Base-by-base conservation (phyloP, 2,113 vertebrate species). In the Trachemys scripta region DNA sequence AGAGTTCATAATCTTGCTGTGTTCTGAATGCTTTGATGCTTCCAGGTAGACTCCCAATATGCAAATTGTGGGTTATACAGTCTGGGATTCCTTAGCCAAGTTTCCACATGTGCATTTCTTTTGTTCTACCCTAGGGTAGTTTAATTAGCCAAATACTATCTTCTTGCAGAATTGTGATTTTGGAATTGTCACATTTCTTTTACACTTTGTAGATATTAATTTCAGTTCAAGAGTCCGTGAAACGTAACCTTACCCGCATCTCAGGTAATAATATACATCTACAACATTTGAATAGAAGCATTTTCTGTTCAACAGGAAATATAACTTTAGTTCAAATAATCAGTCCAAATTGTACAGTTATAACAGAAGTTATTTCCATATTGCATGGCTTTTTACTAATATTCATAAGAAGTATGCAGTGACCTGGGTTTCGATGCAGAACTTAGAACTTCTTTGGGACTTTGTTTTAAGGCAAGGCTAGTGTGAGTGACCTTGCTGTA, bases 401-500 rank as follows among this genome's bases (percentile, higher is more conserved):
- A 81, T 92, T 91, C 84, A 17, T 0, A 1, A n/a, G 65, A 10
- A 82, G 5, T 29, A 25, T 20, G 16, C 38, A 84, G 56, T 59
- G 27, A 38, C 25, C 4, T 7, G n/a, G 53, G 13, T 83, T 59
- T 94, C 27, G 82, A 25, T 94, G 95, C 35, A 57, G 50, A 90
- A 89, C n/a, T 47, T 57, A 80, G 82, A 85, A 92, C 90, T 83
- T 87, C 47, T 42, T 94, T 51, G 50, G 93, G 27, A 42, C 84
- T 89, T 96, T 89, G 50, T 87, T 84, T 87, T 85, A 84, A 92
- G 69, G 80, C n/a, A 59, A 87, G 69, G 27, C 47, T 85, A 45
- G 59, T 90, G 80, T 95, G 96, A 94, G 96, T 90, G 91, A 87
- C 38, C 29, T 4, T 17, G n/a, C 76, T 91, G 20, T 59, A 75